These are phyloP conservation scores for Narcine bancroftii DNA, from an alignment of 2,113 vertebrate genomes.

Conservation along the genomic window DNA sequence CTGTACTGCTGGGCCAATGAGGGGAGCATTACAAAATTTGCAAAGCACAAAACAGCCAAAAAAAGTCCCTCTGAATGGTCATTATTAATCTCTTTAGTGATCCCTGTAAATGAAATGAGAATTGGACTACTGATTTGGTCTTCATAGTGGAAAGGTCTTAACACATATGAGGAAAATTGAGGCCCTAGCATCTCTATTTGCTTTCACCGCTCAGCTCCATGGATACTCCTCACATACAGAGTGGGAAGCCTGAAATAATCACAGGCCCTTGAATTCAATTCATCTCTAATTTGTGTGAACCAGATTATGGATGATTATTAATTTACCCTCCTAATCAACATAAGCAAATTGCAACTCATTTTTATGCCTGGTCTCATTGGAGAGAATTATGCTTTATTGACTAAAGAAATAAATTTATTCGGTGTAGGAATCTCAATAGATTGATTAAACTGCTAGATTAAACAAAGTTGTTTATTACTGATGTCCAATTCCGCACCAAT, in stretches of 20 bases:
- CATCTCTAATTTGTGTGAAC: background rate
- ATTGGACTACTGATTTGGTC: background rate
- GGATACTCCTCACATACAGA: background rate
- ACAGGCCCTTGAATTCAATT: background rate
- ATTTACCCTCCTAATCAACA: background rate
- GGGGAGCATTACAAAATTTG: background rate
- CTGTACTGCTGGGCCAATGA: background rate
- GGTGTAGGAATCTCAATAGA: background rate
- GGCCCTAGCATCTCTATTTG: background rate
- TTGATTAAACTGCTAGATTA: background rate
- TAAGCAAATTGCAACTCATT: background rate
- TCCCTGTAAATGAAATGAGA: background rate
- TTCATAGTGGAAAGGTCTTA: background rate
- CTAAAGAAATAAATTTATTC: background rate
- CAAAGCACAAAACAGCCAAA: background rate
- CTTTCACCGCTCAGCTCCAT: background rate
- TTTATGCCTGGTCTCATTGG: background rate
- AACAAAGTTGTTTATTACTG: background rate
- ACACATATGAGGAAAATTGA: background rate
- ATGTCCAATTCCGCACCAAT: background rate
- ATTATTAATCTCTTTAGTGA: background rate
- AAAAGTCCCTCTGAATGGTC: too few relatives aligned
- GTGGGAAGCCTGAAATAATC: background rate
- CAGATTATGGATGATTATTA: background rate
- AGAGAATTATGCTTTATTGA: background rate